These are phyloP conservation scores for Anthonomus grandis DNA, from an alignment of 1,140 invertebrate species.

Conservation along the genomic window DNA sequence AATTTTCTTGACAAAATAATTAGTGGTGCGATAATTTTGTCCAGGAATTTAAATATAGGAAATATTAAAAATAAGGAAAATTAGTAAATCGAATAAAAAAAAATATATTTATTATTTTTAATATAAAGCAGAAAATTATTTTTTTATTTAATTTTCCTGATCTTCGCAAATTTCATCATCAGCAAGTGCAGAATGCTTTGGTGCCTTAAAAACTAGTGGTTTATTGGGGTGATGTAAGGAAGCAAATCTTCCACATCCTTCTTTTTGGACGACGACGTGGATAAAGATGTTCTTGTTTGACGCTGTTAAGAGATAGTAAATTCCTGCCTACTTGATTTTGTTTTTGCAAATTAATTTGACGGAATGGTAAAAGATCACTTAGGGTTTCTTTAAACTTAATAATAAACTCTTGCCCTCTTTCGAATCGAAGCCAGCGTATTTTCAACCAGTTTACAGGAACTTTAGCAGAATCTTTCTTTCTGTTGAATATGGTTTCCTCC, in stretches of 20 bases:
- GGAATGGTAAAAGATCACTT: neutral
- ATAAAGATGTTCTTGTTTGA: neutral
- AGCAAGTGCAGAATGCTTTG: too few species aligned
- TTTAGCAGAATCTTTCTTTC: neutral
- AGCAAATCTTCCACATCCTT: neutral
- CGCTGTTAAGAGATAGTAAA: neutral
- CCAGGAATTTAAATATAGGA: too few species aligned
- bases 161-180: conserved; percentile 1
- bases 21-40: too few species aligned
- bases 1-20: too few species aligned
- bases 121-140: neutral
- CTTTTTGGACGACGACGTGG: neutral
- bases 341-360: neutral
- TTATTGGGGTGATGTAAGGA: neutral
- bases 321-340: neutral
- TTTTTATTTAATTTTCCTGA: neutral
- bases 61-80: neutral
- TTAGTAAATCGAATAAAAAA: neutral
- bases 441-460: neutral
- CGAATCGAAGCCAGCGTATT: neutral
- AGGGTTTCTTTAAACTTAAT: conserved; percentile 2
- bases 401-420: conserved; percentile 3
- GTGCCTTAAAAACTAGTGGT: neutral
- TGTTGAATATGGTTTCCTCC: neutral
- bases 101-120: neutral